phyloP scores from a whole-genome alignment of 2,797 vertebrate species.

The Sebastes elongatus region DNA sequence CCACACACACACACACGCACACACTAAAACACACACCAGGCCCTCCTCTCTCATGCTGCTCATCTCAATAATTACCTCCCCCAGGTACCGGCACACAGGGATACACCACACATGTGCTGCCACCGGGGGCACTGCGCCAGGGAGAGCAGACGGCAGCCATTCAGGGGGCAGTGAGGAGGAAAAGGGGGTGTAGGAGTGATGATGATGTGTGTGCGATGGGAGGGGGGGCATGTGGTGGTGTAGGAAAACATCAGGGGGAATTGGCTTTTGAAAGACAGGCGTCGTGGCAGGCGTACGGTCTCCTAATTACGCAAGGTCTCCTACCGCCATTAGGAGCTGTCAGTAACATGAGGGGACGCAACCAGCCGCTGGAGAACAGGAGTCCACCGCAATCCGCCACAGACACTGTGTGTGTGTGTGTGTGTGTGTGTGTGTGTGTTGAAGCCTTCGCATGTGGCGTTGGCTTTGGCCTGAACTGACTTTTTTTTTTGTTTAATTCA shows the following conservation, averaged over 20 bases:
- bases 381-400: slow-evolving; percentile 28
- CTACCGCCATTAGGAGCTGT: slow-evolving; percentile 71
- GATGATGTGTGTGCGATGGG: neutral
- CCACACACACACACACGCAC: slow-evolving; percentile 1
- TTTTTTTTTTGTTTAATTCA: slow-evolving; percentile 3
- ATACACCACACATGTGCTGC: slow-evolving; percentile 51
- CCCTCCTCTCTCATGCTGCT: slow-evolving; percentile 60
- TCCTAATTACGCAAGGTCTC: slow-evolving; percentile 76
- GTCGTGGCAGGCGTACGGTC: slow-evolving; percentile 61
- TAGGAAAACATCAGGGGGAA: slow-evolving; percentile 53
- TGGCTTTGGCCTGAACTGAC: slow-evolving; percentile 24
- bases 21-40: neutral
- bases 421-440: neutral
- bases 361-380: slow-evolving; percentile 51
- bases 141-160: slow-evolving; percentile 75
- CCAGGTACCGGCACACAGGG: slow-evolving; percentile 69
- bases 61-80: slow-evolving; percentile 82
- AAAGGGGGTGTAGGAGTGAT: slow-evolving; percentile 48
- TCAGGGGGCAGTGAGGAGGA: slow-evolving; percentile 64
- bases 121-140: slow-evolving; percentile 72
- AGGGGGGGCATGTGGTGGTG: slow-evolving; percentile 15
- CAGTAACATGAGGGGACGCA: slow-evolving; percentile 65
- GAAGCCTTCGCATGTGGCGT: neutral
- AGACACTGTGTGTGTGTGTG: neutral
- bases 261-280: slow-evolving; percentile 67